These are phyloP conservation scores for Limnodromus scolopaceus DNA, from an alignment of 2,797 vertebrate species.

Conservation along the genomic window DNA sequence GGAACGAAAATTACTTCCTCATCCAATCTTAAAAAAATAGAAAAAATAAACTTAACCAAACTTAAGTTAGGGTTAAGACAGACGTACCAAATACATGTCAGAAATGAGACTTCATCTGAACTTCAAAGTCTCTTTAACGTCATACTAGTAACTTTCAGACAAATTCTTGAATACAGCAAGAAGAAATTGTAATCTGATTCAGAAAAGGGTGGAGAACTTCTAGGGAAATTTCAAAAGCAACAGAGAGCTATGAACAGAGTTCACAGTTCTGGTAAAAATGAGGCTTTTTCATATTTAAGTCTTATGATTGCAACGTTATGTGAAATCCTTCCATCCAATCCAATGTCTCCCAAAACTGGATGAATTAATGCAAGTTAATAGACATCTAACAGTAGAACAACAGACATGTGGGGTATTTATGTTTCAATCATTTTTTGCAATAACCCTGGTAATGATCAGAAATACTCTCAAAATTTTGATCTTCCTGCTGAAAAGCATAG, in stretches of 20 bases:
- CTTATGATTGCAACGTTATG: neutral
- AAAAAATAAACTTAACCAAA: neutral
- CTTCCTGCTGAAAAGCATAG: neutral
- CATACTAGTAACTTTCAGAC: neutral
- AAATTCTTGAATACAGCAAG: neutral
- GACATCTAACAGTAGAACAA: neutral
- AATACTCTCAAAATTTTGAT: neutral
- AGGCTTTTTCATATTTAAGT: neutral
- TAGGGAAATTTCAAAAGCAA: neutral
- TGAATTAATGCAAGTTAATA: neutral
- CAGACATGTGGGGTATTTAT: fast-evolving
- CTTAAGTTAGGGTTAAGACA: neutral
- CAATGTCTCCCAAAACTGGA: neutral
- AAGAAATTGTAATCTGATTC: neutral
- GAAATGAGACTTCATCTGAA: neutral
- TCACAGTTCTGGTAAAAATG: neutral
- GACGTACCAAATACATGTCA: neutral
- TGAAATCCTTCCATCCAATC: neutral
- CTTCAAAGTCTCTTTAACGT: neutral
- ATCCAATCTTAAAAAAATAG: neutral
- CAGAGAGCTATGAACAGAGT: neutral
- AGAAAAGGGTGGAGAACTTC: neutral
- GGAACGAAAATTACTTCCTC: neutral
- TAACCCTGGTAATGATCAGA: fast-evolving
- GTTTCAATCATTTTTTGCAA: neutral